Evolutionary conservation across 2,113 vertebrate genomes (phyloP).

Genomic region (Syrrhaptes paradoxus): DNA sequence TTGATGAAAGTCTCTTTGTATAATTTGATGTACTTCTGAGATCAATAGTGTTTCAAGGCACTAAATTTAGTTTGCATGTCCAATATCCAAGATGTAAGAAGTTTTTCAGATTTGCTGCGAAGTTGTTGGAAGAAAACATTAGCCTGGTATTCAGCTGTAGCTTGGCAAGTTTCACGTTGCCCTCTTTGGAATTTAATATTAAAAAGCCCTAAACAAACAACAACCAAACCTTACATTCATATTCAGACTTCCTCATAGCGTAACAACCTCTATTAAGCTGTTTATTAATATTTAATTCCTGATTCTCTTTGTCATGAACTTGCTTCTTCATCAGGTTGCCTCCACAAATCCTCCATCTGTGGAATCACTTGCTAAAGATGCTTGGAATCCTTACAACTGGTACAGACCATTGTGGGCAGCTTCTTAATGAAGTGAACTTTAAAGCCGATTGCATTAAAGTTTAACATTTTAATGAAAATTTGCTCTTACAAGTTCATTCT

Average conservation of each 20-base stretch:
- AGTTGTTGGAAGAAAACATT: background rate
- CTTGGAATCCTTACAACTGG: background rate
- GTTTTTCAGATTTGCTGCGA: background rate
- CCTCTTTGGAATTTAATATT: background rate
- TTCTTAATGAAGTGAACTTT: slow-evolving; percentile 12
- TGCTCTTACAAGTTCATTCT: background rate
- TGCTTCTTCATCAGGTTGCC: background rate
- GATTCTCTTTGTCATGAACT: background rate
- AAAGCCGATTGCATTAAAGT: background rate
- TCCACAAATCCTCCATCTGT: background rate
- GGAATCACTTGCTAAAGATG: background rate
- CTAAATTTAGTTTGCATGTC: background rate
- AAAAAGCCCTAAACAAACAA: background rate
- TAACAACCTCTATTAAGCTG: background rate
- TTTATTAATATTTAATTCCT: slow-evolving; percentile 17
- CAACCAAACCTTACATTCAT: background rate
- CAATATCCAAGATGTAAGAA: background rate
- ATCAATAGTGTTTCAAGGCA: background rate
- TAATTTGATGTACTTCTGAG: background rate
- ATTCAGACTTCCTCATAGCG: background rate
- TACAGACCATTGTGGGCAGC: background rate
- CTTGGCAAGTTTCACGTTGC: background rate
- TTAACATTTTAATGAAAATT: background rate
- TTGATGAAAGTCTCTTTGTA: background rate
- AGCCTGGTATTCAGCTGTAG: background rate